Evolutionary conservation across 2,888 invertebrate genomes (phyloP), one percentile per base, ranked within the genome.

Genomic region (Calameuta pallipes): DNA sequence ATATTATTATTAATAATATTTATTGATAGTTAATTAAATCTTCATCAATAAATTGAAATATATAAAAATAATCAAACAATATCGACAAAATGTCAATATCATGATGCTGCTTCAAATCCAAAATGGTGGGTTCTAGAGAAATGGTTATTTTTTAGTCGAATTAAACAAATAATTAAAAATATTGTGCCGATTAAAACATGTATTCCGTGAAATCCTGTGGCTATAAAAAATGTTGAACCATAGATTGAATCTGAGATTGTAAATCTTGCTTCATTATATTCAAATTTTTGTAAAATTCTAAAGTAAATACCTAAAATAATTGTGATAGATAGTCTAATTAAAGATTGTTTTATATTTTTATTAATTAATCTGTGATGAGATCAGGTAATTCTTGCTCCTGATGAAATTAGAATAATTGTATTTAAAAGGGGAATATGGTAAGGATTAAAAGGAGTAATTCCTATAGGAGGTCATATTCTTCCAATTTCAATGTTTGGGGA

Each of bases 151-250:
- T 89, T 85, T 78, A 92, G 90, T 35, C 94, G 94, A 34, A 93
- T 80, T 85, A 93, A 88, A 88, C 93, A 93, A 76, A 93, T 86
- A 84, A 90, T 77, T 86, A 95, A 85, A 85, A 95, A 94, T 35
- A 92, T 90, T 35, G 93, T 93, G 83, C 94, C 94, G 89, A 94
- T 93, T 85, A 96, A 92, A 74, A 96, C 95, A 92, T 96, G 95
- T 78, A 95, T 35, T 3, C 95, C 95, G 87, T 96, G 95, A 34
- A 96, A 96, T 90, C 95, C 95, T 81, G 95, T 96, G 75, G 95
- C 93, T 87, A 95, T 93, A 93, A 94, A 95, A 92, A 95, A 96
- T 73, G 93, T 93, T 75, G 94, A 94, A 0, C 95, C 95, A 90
- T 95, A 95, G 85, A 94, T 92, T 83, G 94, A 93, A 88, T 94